Base-by-base conservation (phyloP, 2,888 invertebrate genomes). In the Cybosia mesomella region DNA sequence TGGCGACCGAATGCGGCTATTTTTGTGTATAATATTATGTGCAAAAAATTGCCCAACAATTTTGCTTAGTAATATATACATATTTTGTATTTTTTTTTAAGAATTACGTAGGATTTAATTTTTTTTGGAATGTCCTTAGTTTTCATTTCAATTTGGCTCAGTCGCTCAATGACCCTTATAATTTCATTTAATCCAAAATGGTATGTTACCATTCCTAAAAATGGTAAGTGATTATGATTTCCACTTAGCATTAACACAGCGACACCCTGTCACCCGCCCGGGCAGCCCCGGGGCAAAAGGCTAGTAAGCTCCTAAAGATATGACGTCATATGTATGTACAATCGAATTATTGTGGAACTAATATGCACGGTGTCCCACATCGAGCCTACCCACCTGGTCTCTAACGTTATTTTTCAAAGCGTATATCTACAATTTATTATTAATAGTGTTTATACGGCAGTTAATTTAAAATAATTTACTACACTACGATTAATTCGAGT, bases 241-340 rank as follows among this genome's bases (percentile, higher is more conserved):
- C 85, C 84, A 84, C 94, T 93, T 93, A 94, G 91, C 89, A 90
- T 90, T 90, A 92, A 91, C 87, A 93, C 91, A 92, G 93, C 94
- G 94, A 92, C 92, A 94, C 94, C 94, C 94, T 95, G 94, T 94
- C 92, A 92, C 89, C 94, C 93, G 90, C 92, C 94, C 94, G 94
- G 91, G 89, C 86, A 84, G 79, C 78, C 89, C 88, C 93, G 93
- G 93, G 92, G 84, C 92, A 92, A 94, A 94, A 94, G 93, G 94
- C 94, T 94, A 93, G 92, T 94, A 95, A 95, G 94, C 94, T 95
- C 94, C 91, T 94, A 94, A 92, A 93, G 94, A 94, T 95, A 95
- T 94, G 94, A 94, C 90, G 89, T 91, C 90, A 91, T 84, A 87
- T 80, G 76, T 92, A 92, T 91, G 87, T 92, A 93, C 92, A 93